Evolutionary conservation across 2,888 invertebrate genomes (phyloP), one percentile per base, ranked within the genome.

Genomic region (Parnassius smintheus): DNA sequence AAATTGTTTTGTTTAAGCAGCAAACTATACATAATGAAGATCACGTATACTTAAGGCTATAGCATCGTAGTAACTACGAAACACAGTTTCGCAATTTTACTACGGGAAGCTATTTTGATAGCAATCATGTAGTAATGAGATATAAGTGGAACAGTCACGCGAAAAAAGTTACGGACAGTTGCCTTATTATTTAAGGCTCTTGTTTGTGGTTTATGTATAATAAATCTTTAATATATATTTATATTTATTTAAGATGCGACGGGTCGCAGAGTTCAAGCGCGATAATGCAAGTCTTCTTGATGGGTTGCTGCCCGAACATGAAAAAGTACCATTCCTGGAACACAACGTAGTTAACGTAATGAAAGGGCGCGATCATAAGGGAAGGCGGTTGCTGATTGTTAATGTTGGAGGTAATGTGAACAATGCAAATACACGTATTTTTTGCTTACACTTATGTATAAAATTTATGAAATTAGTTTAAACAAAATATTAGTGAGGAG

Each of bases 291-390:
- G 89, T 0, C 81, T 96, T 1, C 80, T 96, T 50, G 93, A 93
- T 57, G 93, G 94, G 48, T 81, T 97, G 60, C 78, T 94, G 75
- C 95, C 96, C 0, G 92, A 92, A 22, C 93, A 95, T 56, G 95
- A 96, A 75, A 93, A 93, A 76, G 88, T 89, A 0, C 93, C 95
- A 9, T 94, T 96, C 75, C 83, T 94, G n/a, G 93, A 96, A 35
- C 93, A 95, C 79, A 94, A 94, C 70, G 94, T 96, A 0, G 95
- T 96, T 9, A 97, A 96, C 77, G 96, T 97, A 2, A 78, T 97
- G 68, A 95, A 94, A 71, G 93, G 94, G 64, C 93, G 95, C 51
- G 97, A 97, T 80, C 94, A 96, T 71, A 93, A 94, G 76, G 95
- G 96, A 25, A 92, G 97, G 65, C 93, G 97, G 66, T 93, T 96